A percentile compares a stretch with the other conserved stretches of the same genome.
Conservation (phyloP, 2,888 invertebrate genomes). For the Bruchidius siliquastri region DNA sequence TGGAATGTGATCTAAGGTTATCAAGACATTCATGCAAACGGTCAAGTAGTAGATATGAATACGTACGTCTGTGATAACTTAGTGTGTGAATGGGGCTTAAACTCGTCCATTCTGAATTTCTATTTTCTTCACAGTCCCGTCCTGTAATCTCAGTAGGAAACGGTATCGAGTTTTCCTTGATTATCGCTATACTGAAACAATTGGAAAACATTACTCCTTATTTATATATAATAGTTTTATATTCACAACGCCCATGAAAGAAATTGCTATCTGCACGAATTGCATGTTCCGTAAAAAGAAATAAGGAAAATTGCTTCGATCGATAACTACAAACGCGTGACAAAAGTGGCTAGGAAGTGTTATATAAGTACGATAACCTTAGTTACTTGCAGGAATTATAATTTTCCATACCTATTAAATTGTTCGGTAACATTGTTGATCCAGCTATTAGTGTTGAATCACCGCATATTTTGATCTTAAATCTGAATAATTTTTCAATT, state of each 20-base stretch:
- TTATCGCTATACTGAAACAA: background rate
- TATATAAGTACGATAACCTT: background rate
- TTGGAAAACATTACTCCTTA: background rate
- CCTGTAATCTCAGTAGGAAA: background rate
- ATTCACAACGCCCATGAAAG: background rate
- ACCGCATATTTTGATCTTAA: too few relatives aligned
- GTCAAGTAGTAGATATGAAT: too few relatives aligned
- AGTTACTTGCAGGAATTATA: too few relatives aligned
- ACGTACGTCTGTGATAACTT: too few relatives aligned
- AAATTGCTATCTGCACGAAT: constrained; percentile 2
- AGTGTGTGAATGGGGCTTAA: too few relatives aligned
- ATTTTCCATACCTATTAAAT: too few relatives aligned
- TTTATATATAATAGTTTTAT: background rate
- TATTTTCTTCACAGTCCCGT: background rate
- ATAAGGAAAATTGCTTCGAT: background rate
- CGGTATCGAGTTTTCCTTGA: background rate
- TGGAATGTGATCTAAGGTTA: too few relatives aligned
- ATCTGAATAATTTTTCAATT: too few relatives aligned
- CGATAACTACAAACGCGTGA: background rate
- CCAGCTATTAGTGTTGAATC: too few relatives aligned
- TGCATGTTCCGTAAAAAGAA: constrained; percentile 4
- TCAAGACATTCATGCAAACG: too few relatives aligned
- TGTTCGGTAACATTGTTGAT: too few relatives aligned
- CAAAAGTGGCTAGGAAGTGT: background rate
- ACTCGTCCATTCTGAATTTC: too few relatives aligned